These are phyloP conservation scores for Nebria brevicollis DNA, from an alignment of 2,888 invertebrate genomes.

Conservation along the genomic window DNA sequence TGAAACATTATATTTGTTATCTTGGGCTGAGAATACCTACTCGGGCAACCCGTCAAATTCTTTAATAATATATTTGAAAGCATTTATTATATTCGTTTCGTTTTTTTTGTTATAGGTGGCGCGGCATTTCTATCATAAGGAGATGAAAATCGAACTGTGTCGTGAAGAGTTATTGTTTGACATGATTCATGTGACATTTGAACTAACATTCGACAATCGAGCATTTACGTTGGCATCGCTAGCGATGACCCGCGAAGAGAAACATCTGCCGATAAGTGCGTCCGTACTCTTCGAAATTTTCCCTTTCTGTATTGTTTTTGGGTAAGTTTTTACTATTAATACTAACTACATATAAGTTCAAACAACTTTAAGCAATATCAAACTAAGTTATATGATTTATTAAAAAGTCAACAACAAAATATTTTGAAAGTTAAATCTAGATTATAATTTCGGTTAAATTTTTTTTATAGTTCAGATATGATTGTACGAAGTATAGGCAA, in stretches of 20 bases:
- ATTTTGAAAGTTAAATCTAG: too few relatives aligned
- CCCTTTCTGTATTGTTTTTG: constrained; percentile 97
- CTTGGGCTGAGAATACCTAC: too few relatives aligned
- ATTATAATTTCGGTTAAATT: background rate
- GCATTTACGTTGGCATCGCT: constrained; percentile 86
- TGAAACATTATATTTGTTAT: too few relatives aligned
- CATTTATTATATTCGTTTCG: background rate
- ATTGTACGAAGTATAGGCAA: constrained; percentile 89
- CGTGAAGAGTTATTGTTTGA: constrained; percentile 88
- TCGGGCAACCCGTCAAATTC: too few relatives aligned
- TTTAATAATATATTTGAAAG: background rate
- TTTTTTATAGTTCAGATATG: constrained; percentile 80
- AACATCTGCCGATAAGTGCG: constrained; percentile 88
- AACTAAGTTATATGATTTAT: too few relatives aligned
- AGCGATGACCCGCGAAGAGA: constrained; percentile 88
- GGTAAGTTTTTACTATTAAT: constrained; percentile 67
- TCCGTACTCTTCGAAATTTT: constrained; percentile 95
- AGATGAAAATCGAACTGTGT: constrained; percentile 90
- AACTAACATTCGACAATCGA: constrained; percentile 93
- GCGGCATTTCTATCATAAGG: constrained; percentile 92
- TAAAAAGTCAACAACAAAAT: too few relatives aligned
- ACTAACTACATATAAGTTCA: background rate
- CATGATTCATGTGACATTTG: constrained; percentile 93
- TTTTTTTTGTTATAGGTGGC: constrained; percentile 73
- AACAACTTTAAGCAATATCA: too few relatives aligned